Base-by-base conservation (phyloP, 1,140 invertebrate species). In the Melanaphis sacchari region DNA sequence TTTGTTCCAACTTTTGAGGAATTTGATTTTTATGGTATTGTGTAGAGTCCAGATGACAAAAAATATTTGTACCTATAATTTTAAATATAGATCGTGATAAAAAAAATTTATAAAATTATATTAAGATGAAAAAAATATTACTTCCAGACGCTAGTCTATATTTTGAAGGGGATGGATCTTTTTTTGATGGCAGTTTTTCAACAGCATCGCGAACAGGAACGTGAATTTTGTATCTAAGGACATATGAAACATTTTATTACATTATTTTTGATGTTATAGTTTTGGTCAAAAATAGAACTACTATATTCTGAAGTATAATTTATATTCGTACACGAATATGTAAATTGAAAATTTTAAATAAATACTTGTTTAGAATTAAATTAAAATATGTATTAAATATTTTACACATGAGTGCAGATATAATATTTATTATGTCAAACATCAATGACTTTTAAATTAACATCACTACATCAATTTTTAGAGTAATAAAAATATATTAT, bases 151-250 rank as follows among this genome's bases (percentile, higher is more conserved):
- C 41, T 38, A 84, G 36, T 85, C 91, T 81, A 52, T 93, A 93
- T 54, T 49, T 93, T 22, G 91, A 82, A 4, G 76, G 22, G 2
- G 46, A 31, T 38, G 76, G 76, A 46, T 81, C 91, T 21, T 38
- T 49, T 52, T 93, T 93, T 26, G 91, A 93, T 24, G 96, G 96
- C 81, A 97, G 95, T 94, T 96, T 96, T 95, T 97, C 97, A 0
- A 97, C 97, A 0, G 97, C 96, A 94, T 97, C 97, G 94, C 97
- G 95, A 41, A 97, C 94, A 7, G 96, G 94, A 96, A 87, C 96
- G 87, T 94, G 95, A 94, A 94, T 94, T 94, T n/a, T 93, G 59
- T 88, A 91, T 84, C 94, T 94, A 38, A 81, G 3, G 22, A 81
- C 8, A 36, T 36, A 22, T 87, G 2, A 15, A 31, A 87, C n/a